Evolutionary conservation across 2,888 invertebrate genomes (phyloP), one percentile per base, ranked within the genome.

Genomic region (Sicus ferrugineus): DNA sequence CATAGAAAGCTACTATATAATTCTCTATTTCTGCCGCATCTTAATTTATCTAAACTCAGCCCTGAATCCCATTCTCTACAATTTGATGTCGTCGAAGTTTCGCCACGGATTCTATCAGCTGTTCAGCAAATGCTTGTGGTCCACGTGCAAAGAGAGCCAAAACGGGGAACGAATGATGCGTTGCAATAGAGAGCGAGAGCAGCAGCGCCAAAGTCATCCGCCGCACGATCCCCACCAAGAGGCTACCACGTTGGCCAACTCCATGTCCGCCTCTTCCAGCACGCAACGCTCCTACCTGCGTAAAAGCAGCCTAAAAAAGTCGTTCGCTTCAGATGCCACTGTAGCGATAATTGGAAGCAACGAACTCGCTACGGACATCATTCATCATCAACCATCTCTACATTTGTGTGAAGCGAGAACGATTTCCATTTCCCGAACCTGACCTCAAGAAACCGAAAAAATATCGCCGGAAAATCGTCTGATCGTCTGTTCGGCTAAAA

Each of bases 11-110:
- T 96, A 93, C 84, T 94, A 93, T 85, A 92, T 91, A 82, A 87
- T 95, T 72, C 87, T 96, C 73, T 94, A 93, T 85, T 93, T 95
- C 85, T 93, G 93, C 81, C 90, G 96, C 75, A 91, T 95, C 67
- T 93, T 96, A 92, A 87, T 94, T 75, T 95, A 95, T 86, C 88
- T 95, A 67, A 96, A 96, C 85, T 95, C 95, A 61, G 95, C 95
- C 14, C 90, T 95, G 68, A 96, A 96, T 87, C 96, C 96, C 14
- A 93, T 96, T 78, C 86, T 96, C 65, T 96, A 96, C 86, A 96
- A 95, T 83, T 88, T 96, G 68, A 94, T 96, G 92, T 95, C 95
- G 70, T 93, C 95, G 1, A 96, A 95, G 83, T 96, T 96, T 86
- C 89, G 96, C 9, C 91, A 91, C 64, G 94, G 93, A 4, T 94